These are phyloP conservation scores for Melipona beecheii DNA, from an alignment of 2,888 invertebrate species.

Conservation along the genomic window DNA sequence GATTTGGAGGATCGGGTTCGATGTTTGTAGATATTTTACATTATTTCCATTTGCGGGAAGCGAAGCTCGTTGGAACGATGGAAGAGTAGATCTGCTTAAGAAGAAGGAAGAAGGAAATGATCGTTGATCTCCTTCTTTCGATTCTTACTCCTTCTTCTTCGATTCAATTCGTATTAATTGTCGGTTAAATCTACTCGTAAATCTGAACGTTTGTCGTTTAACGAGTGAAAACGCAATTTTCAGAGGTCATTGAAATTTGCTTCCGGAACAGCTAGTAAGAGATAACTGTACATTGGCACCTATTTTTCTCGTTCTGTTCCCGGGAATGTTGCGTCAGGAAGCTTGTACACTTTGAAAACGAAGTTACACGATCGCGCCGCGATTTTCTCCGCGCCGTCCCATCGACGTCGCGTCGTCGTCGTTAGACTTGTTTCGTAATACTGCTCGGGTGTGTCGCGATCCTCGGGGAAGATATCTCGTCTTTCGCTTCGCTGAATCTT, in stretches of 20 bases:
- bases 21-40: background rate
- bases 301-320: constrained; percentile 14
- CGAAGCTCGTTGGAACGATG: background rate
- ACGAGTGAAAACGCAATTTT: no score
- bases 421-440: constrained; percentile 38
- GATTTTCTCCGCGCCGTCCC: constrained; percentile 64
- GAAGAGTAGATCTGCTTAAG: background rate
- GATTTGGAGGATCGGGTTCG: background rate
- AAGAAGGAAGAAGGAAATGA: background rate
- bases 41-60: background rate
- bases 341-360: constrained; percentile 7
- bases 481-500: background rate
- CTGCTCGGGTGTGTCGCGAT: constrained; percentile 45
- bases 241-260: background rate
- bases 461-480: constrained; percentile 49
- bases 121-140: background rate
- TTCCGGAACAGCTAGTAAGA: background rate
- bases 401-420: constrained; percentile 28
- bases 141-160: background rate
- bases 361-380: constrained; percentile 63
- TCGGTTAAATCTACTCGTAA: background rate
- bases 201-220: background rate
- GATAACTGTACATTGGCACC: constrained; percentile 53
- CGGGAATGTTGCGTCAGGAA: background rate
- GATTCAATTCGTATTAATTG: background rate